phyloP scores from a whole-genome alignment of 2,888 invertebrate genomes.

The Drosophila subsilvestris region DNA sequence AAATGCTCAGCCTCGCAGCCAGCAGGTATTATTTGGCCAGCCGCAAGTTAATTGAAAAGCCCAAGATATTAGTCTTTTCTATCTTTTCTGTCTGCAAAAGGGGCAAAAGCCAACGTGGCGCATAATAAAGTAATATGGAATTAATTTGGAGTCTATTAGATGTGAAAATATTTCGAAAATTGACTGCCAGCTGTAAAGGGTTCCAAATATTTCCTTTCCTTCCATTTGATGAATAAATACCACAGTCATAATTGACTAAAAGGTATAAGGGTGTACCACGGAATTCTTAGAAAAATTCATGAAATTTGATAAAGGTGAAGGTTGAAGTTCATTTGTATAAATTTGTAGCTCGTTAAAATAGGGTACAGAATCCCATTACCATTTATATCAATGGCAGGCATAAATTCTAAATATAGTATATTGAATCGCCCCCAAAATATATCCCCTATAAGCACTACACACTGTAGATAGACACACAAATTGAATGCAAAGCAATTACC shows the following conservation, averaged over 20 bases:
- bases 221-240: background rate
- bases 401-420: background rate
- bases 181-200: slow-evolving; percentile 18
- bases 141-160: slow-evolving; percentile 48
- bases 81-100: slow-evolving; percentile 14
- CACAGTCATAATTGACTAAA: slow-evolving; percentile 28
- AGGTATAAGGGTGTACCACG: background rate
- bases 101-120: slow-evolving; percentile 35
- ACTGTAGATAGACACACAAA: slow-evolving; percentile 27
- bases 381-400: too few species aligned
- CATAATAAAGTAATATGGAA: slow-evolving; percentile 52
- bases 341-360: background rate
- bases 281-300: background rate
- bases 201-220: slow-evolving; percentile 24
- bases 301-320: background rate
- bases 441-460: slow-evolving; percentile 13
- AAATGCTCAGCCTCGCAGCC: slow-evolving; percentile 18
- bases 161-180: slow-evolving; percentile 45
- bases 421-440: background rate
- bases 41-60: slow-evolving; percentile 63
- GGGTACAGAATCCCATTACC: too few species aligned
- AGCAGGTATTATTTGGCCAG: slow-evolving; percentile 46
- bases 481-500: slow-evolving; percentile 37
- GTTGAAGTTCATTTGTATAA: background rate
- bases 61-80: slow-evolving; percentile 33